Evolutionary conservation across 1,140 invertebrate species (phyloP).

Genomic region (Rhopalosiphum padi): DNA sequence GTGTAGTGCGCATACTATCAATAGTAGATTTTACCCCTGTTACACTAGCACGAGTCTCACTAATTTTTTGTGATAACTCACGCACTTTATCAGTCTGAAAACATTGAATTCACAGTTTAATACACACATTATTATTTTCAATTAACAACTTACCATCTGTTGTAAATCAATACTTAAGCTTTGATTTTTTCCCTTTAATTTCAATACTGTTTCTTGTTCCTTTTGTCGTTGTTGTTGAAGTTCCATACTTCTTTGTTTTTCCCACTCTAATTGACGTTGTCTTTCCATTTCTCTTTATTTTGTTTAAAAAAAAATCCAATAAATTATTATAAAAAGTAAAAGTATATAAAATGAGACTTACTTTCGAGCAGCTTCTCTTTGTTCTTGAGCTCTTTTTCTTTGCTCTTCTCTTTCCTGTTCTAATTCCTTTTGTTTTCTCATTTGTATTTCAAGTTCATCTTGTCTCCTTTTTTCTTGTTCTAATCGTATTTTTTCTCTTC

Average conservation of each 20-base stretch:
- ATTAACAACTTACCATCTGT: constrained; percentile 68
- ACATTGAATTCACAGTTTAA: constrained; percentile 56
- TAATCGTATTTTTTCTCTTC: constrained; percentile 79
- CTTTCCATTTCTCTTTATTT: constrained; percentile 86
- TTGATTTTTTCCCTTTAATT: constrained; percentile 89
- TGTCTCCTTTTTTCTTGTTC: constrained; percentile 74
- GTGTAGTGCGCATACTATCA: constrained; percentile 89
- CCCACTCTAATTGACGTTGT: constrained; percentile 95
- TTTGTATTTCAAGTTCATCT: constrained; percentile 76
- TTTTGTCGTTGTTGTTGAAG: constrained; percentile 83
- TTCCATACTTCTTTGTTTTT: constrained; percentile 88
- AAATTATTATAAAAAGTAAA: constrained; percentile 27
- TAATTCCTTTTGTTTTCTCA: constrained; percentile 82
- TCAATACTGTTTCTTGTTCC: constrained; percentile 87
- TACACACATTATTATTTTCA: background rate
- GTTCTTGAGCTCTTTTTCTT: constrained; percentile 75
- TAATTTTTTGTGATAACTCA: constrained; percentile 86
- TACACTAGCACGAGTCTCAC: constrained; percentile 86
- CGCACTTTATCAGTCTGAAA: constrained; percentile 80
- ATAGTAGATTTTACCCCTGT: constrained; percentile 93
- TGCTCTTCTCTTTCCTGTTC: constrained; percentile 77
- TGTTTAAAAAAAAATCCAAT: constrained; percentile 46
- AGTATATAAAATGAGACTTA: constrained; percentile 60
- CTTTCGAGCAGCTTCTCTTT: constrained; percentile 80
- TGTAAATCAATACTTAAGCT: constrained; percentile 83